Evolutionary conservation across 2,113 vertebrate species (phyloP).

Genomic region (Porphyrio hochstetteri): DNA sequence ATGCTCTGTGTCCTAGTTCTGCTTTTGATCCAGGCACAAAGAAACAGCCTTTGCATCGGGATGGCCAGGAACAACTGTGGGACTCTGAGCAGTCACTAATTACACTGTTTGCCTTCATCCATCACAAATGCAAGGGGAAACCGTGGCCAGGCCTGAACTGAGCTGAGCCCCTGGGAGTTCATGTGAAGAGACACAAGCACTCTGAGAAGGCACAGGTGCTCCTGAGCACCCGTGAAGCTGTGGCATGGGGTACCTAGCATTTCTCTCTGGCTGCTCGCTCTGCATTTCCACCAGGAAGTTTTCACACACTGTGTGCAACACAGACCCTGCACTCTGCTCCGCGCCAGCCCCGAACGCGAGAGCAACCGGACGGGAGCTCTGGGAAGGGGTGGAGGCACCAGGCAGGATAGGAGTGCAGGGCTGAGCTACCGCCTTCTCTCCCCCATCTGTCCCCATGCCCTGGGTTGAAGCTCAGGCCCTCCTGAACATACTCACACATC

Average conservation of each 20-base stretch:
- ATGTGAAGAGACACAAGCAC: background rate
- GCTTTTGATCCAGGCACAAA: background rate
- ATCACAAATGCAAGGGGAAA: background rate
- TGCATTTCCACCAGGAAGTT: background rate
- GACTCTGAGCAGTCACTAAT: background rate
- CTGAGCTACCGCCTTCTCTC: background rate
- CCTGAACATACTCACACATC: background rate
- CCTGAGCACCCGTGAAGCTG: background rate
- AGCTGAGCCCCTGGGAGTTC: background rate
- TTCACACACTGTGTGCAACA: background rate
- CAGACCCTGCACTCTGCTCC: background rate
- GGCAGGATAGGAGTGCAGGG: background rate
- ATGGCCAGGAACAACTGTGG: background rate
- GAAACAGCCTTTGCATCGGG: background rate
- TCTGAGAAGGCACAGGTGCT: background rate
- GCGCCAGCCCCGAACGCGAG: background rate
- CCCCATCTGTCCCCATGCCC: background rate
- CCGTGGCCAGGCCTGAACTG: background rate
- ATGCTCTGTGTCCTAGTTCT: constrained; percentile 19
- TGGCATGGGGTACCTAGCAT: background rate
- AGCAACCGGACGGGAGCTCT: background rate
- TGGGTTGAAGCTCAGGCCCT: background rate
- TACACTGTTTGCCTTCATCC: background rate
- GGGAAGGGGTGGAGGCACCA: background rate
- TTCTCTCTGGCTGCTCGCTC: background rate